These are phyloP conservation scores for Patella ulyssiponensis DNA, from an alignment of 2,888 invertebrate genomes.

Conservation along the genomic window DNA sequence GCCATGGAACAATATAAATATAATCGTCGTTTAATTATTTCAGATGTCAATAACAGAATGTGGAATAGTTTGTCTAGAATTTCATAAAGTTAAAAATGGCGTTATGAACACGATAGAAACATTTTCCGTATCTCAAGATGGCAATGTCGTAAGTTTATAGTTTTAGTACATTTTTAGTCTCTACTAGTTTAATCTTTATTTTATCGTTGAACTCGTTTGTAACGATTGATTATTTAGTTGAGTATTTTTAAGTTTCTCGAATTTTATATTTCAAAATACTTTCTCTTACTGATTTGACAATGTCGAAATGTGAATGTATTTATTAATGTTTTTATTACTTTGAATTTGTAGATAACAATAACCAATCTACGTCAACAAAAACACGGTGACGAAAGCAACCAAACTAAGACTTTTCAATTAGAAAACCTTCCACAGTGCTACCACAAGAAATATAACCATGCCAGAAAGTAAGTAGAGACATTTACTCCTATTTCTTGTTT, in stretches of 20 bases:
- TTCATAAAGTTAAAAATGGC: neutral
- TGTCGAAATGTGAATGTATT: no score
- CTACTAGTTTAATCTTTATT: no score
- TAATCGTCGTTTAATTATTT: neutral
- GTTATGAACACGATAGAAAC: neutral
- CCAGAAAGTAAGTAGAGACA: neutral
- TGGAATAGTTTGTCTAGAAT: neutral
- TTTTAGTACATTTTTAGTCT: no score
- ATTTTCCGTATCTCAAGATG: neutral
- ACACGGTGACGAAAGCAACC: neutral
- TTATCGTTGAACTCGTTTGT: no score
- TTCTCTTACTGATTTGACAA: no score
- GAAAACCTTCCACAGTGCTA: neutral
- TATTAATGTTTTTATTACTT: no score
- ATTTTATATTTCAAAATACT: no score
- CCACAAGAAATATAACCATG: neutral
- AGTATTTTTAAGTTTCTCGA: no score
- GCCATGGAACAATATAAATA: no score
- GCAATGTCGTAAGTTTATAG: neutral
- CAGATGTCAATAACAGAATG: conserved; percentile 5
- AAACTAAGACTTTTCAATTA: neutral
- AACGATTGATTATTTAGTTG: no score
- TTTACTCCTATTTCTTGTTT: no score
- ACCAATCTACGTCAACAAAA: neutral
- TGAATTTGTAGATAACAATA: neutral